Percentiles rank a stretch among this genome's conserved stretches.
phyloP scores from a whole-genome alignment of 2,113 vertebrate species.

The Neomonachus schauinslandi region DNA sequence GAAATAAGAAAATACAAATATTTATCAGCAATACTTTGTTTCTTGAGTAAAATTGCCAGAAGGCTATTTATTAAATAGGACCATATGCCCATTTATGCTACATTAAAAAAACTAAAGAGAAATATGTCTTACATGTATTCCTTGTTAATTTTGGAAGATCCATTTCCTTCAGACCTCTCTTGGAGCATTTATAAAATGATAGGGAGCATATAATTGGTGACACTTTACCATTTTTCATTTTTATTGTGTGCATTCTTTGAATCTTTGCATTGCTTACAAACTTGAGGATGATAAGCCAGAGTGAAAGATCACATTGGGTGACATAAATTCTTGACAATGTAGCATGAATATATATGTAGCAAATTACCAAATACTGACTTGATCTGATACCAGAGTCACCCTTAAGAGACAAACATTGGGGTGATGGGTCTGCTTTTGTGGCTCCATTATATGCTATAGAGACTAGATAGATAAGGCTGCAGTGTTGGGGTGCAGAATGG shows the following conservation, averaged over 20 bases:
- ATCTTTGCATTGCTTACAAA: neutral
- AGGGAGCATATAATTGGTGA: neutral
- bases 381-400: neutral
- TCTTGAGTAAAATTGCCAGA: neutral
- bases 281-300: neutral
- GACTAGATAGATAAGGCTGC: neutral
- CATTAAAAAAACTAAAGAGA: neutral
- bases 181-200: neutral
- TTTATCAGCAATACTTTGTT: neutral
- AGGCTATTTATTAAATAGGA: neutral
- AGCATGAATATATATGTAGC: neutral
- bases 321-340: neutral
- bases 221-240: neutral
- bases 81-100: neutral
- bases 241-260: neutral
- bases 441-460: neutral
- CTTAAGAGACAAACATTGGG: neutral
- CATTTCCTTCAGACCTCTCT: neutral
- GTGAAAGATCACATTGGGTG: neutral
- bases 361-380: neutral
- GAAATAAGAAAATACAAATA: neutral
- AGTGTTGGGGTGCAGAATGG: neutral
- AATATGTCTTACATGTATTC: neutral
- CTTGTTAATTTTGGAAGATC: constrained; percentile 8
- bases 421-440: neutral